Conservation (phyloP, 2,113 vertebrate species). For the Scopus umbretta region DNA sequence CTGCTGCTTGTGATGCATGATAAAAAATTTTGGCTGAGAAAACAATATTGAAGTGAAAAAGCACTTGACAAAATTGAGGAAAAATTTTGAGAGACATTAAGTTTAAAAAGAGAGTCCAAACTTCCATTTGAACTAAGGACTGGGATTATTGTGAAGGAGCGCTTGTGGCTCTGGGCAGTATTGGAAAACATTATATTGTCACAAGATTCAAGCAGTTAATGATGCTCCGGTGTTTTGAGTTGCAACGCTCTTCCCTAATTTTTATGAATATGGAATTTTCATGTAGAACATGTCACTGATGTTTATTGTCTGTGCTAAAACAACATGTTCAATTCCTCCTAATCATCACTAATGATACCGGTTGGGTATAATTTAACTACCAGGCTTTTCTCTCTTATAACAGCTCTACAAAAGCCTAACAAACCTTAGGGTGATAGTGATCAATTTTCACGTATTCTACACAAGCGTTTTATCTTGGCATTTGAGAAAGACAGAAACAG, state of each 20-base stretch:
- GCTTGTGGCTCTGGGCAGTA: neutral
- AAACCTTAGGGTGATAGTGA: neutral
- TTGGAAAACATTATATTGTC: neutral
- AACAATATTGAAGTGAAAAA: neutral
- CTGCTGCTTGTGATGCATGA: neutral
- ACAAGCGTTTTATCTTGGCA: neutral
- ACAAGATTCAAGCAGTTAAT: neutral
- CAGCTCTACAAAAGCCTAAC: neutral
- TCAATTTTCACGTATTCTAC: neutral
- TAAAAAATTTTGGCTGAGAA: neutral
- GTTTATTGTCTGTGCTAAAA: neutral
- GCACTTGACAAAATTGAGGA: neutral
- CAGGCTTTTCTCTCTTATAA: neutral
- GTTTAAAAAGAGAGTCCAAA: neutral
- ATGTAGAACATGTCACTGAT: accelerated
- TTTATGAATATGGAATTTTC: neutral
- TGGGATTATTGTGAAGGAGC: neutral
- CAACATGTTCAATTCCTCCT: neutral
- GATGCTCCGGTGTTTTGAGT: accelerated
- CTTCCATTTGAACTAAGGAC: neutral
- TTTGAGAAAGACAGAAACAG: neutral
- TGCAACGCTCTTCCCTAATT: neutral
- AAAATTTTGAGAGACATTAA: neutral
- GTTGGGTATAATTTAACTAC: neutral
- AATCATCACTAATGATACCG: constrained; percentile 23